phyloP scores from a whole-genome alignment of 2,113 vertebrate species.

The Rhizomys pruinosus region DNA sequence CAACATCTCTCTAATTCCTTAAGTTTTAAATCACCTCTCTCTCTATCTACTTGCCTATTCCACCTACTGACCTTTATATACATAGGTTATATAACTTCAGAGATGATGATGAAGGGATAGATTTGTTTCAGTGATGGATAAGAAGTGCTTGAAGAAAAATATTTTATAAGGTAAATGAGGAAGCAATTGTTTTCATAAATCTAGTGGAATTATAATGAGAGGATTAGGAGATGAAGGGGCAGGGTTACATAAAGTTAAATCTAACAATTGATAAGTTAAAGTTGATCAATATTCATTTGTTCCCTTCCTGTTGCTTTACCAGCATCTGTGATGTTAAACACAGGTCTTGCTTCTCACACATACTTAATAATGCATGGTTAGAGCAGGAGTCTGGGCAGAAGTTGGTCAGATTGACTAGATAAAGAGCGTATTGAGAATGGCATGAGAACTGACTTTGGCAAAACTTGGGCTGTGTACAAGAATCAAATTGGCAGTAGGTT shows the following conservation, averaged over 20 bases:
- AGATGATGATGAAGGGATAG: neutral
- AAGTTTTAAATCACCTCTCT: neutral
- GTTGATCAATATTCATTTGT: neutral
- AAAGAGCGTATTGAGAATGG: neutral
- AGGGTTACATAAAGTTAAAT: neutral
- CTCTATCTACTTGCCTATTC: neutral
- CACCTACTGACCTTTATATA: neutral
- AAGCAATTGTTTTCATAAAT: neutral
- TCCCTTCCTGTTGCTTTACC: neutral
- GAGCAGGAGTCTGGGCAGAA: neutral
- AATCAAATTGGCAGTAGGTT: neutral
- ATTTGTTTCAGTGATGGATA: neutral
- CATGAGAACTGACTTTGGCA: neutral
- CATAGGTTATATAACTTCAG: neutral
- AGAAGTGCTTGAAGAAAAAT: neutral
- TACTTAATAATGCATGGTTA: neutral
- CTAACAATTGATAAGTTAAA: neutral
- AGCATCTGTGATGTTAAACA: neutral
- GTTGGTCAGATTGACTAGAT: neutral
- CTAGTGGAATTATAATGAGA: neutral
- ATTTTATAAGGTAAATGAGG: conserved; percentile 12
- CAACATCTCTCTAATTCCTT: too few species aligned
- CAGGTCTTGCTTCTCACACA: neutral
- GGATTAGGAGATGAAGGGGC: neutral
- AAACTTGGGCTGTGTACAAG: neutral